These are phyloP conservation scores for Patella pellucida DNA, from an alignment of 2,888 invertebrate genomes.

Conservation along the genomic window DNA sequence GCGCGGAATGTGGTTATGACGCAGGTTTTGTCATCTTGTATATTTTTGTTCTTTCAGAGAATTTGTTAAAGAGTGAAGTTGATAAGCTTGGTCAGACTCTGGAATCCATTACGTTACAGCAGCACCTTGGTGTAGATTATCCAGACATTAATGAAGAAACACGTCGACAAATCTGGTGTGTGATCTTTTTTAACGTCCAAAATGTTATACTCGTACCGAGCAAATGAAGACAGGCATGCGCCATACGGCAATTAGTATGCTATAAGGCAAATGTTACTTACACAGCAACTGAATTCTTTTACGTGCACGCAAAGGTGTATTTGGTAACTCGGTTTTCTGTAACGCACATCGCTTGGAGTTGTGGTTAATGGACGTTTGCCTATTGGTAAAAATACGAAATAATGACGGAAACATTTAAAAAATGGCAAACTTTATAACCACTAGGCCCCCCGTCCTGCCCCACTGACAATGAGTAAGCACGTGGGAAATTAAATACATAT, in stretches of 20 bases:
- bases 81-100: not conserved
- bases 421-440: too few species aligned
- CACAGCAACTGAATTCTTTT: not conserved
- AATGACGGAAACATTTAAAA: too few species aligned
- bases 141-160: not conserved
- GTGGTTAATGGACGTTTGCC: too few species aligned
- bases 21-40: not conserved
- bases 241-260: not conserved
- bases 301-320: too few species aligned
- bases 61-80: not conserved
- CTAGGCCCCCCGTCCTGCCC: too few species aligned
- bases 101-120: not conserved
- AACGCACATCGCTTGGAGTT: too few species aligned
- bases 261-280: constrained; percentile 13
- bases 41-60: not conserved
- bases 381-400: too few species aligned
- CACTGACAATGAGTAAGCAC: too few species aligned
- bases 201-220: too few species aligned
- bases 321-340: too few species aligned
- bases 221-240: not conserved
- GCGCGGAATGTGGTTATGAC: too few species aligned
- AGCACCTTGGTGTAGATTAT: not conserved
- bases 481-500: too few species aligned
- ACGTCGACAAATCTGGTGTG: not conserved
- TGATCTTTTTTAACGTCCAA: not conserved